Conservation (phyloP, 30 jellyfish, hydroid and myxozoan genomes). For the Phacellophora camtschatica region DNA sequence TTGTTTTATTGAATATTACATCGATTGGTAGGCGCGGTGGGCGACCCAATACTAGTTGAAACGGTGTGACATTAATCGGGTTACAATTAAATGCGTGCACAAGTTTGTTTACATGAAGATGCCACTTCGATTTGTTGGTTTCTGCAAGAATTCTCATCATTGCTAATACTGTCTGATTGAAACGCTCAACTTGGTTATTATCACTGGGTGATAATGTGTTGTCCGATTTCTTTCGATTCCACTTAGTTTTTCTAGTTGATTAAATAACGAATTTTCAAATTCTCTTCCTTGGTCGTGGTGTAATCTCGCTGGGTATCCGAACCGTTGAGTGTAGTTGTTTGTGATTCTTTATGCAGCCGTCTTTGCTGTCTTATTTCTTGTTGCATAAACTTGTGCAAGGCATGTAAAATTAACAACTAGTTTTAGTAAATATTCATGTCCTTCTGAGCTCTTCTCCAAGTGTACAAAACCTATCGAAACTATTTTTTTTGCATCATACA, state of each 20-base stretch:
- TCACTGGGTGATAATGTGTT: constrained; percentile 19
- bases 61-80: not conserved
- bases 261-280: constrained; percentile 41
- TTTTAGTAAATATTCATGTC: not conserved
- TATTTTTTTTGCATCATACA: constrained; percentile 29
- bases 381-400: constrained; percentile 28
- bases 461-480: not conserved
- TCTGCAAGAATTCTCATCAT: constrained; percentile 13
- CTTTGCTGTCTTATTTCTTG: constrained; percentile 32
- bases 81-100: not conserved
- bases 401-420: constrained; percentile 37
- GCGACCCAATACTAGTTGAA: not conserved
- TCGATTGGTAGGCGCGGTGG: not conserved
- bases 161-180: not conserved
- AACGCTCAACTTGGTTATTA: not conserved
- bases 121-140: not conserved
- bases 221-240: constrained; percentile 15
- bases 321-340: constrained; percentile 41
- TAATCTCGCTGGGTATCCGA: constrained; percentile 45
- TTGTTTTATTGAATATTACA: not conserved
- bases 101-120: not conserved
- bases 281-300: constrained; percentile 68
- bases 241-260: not conserved
- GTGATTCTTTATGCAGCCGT: constrained; percentile 51
- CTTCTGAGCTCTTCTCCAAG: not conserved